Evolutionary conservation across 1,140 invertebrate species (phyloP).

Genomic region (Diuraphis noxia): DNA sequence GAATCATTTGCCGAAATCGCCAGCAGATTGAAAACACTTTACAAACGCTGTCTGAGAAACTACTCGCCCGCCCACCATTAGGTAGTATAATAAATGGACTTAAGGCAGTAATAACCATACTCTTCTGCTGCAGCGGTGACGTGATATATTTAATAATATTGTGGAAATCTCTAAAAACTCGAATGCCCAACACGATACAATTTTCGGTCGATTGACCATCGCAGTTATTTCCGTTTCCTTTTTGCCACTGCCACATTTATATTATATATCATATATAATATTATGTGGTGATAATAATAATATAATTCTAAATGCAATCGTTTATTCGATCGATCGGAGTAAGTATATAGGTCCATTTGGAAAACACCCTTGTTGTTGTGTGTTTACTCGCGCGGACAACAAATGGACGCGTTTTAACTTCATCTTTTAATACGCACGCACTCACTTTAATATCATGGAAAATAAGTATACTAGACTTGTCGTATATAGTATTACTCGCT

Average conservation of each 20-base stretch:
- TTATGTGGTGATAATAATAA: background rate
- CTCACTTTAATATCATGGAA: background rate
- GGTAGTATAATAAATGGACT: background rate
- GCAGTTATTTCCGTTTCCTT: conserved; percentile 17
- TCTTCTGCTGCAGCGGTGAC: background rate
- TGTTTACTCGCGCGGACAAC: background rate
- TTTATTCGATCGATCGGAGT: background rate
- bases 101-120: background rate
- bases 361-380: background rate
- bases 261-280: background rate
- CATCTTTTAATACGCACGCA: background rate
- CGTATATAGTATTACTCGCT: background rate
- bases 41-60: background rate
- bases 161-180: background rate
- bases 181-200: background rate
- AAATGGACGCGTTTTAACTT: background rate
- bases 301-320: background rate
- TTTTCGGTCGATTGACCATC: conserved; percentile 46
- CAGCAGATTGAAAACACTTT: background rate
- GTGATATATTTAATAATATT: background rate
- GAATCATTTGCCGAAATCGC: background rate
- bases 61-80: background rate
- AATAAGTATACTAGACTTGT: background rate
- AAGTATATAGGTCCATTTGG: background rate
- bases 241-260: background rate